phyloP scores from a whole-genome alignment of 2,113 vertebrate species.

The Balaeniceps rex region DNA sequence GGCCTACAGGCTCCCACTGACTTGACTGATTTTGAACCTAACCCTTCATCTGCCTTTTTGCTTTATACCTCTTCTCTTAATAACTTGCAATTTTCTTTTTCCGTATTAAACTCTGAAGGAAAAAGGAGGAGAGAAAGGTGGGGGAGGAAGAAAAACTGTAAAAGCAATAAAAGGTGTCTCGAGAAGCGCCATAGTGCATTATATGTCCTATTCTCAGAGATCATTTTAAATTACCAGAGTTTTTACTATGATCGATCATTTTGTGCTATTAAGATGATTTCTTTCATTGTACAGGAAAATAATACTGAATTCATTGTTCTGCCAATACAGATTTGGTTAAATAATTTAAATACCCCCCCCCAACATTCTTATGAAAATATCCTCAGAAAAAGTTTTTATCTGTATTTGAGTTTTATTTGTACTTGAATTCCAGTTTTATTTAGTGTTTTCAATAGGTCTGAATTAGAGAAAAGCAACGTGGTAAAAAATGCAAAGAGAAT shows the following conservation, averaged over 20 bases:
- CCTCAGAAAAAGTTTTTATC: background rate
- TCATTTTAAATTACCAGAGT: background rate
- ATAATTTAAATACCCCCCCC: background rate
- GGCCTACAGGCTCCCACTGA: background rate
- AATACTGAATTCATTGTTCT: background rate
- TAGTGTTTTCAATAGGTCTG: background rate
- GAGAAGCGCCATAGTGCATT: background rate
- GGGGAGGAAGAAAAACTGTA: background rate
- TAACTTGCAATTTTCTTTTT: background rate
- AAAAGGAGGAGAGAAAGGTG: background rate
- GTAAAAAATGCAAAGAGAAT: background rate
- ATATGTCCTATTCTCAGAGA: background rate
- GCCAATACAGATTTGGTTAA: background rate
- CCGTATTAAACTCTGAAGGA: background rate
- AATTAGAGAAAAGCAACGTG: background rate
- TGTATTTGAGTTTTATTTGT: background rate
- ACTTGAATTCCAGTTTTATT: background rate
- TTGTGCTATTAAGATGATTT: background rate
- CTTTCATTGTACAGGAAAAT: background rate
- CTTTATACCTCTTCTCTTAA: background rate
- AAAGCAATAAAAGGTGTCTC: background rate
- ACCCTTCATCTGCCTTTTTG: background rate
- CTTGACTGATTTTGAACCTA: background rate
- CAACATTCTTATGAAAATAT: background rate
- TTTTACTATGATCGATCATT: background rate